Conservation (phyloP, 2,797 vertebrate species). For the Acipenser oxyrinchus region DNA sequence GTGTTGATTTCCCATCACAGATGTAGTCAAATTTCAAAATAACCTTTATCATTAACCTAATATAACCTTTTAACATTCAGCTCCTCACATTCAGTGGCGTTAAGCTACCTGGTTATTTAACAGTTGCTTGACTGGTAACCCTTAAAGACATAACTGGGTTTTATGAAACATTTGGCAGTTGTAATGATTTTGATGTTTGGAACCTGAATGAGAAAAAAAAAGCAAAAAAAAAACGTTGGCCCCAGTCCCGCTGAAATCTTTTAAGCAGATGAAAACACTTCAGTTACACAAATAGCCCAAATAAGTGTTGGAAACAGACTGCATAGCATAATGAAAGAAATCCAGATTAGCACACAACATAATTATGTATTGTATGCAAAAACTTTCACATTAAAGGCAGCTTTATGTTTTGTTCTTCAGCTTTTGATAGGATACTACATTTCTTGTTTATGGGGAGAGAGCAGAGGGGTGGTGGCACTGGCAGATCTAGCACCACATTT, state of each 20-base stretch:
- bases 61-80: too few relatives aligned
- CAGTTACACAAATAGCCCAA: slow-evolving; percentile 11
- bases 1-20: too few relatives aligned
- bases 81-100: too few relatives aligned
- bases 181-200: too few relatives aligned
- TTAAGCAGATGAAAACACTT: slow-evolving; percentile 14
- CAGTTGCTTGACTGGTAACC: too few relatives aligned
- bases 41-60: too few relatives aligned
- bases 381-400: slow-evolving; percentile 13
- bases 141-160: too few relatives aligned
- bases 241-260: slow-evolving; percentile 26
- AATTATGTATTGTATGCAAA: slow-evolving; percentile 2
- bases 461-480: slow-evolving; percentile 1
- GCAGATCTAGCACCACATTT: too few relatives aligned
- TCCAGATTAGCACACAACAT: slow-evolving; percentile 15
- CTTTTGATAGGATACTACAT: slow-evolving; percentile 8
- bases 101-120: too few relatives aligned
- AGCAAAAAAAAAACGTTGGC: slow-evolving; percentile 14
- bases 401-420: slow-evolving; percentile 8
- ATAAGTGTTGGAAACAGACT: slow-evolving; percentile 13
- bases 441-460: slow-evolving; percentile 9
- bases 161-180: too few relatives aligned
- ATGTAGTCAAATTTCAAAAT: too few relatives aligned
- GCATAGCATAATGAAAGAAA: slow-evolving; percentile 18
- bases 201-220: too few relatives aligned